A percentile compares a stretch with the other conserved stretches of the same genome.
Evolutionary conservation across 2,113 vertebrate species (phyloP).

Genomic region (Saguinus imperator): DNA sequence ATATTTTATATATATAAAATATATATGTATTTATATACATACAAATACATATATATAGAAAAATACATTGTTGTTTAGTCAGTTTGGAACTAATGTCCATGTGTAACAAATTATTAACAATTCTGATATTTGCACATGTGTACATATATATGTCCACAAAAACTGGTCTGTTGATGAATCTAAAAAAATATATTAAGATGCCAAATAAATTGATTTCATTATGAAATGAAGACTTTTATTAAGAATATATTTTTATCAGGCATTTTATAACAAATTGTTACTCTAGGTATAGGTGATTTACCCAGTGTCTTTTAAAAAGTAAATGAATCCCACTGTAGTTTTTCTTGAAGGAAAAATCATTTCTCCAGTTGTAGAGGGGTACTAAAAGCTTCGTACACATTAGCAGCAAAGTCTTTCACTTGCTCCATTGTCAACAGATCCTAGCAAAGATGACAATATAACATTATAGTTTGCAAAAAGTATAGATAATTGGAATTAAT

Average conservation of each 20-base stretch:
- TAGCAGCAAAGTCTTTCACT: conserved; percentile 97
- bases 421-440: conserved; percentile 96
- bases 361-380: conserved; percentile 94
- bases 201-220: conserved; percentile 72
- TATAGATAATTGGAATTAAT: neutral
- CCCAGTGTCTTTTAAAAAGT: conserved; percentile 27
- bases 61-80: conserved; percentile 53
- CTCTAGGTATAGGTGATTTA: conserved; percentile 68
- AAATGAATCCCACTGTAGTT: neutral
- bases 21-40: neutral
- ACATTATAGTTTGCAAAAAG: conserved; percentile 17
- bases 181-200: conserved; percentile 71
- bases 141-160: conserved; percentile 46
- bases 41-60: conserved; percentile 34
- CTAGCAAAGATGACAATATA: conserved; percentile 80
- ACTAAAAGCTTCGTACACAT: conserved; percentile 98
- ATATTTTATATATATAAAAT: conserved; percentile 30
- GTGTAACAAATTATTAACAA: conserved; percentile 14
- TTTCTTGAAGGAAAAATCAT: conserved; percentile 78
- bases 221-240: conserved; percentile 75
- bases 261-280: conserved; percentile 74
- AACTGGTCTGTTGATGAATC: conserved; percentile 36
- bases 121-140: conserved; percentile 17
- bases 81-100: conserved; percentile 41
- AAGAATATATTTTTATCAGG: conserved; percentile 77